Evolutionary conservation across 2,113 vertebrate species (phyloP).

Genomic region (Vulpes lagopus): DNA sequence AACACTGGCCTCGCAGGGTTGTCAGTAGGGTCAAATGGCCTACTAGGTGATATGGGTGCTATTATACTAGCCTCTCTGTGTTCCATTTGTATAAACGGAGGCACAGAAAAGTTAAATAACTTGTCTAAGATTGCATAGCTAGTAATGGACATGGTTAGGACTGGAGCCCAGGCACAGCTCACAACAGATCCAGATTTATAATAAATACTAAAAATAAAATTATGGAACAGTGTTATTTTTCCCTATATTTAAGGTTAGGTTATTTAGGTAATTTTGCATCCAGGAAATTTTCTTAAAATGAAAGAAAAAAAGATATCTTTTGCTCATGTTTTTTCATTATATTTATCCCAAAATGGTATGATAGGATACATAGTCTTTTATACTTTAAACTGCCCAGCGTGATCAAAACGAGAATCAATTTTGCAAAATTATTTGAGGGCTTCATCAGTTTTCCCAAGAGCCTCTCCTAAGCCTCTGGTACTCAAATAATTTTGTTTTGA

Average conservation of each 20-base stretch:
- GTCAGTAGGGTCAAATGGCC: not conserved
- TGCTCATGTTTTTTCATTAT: not conserved
- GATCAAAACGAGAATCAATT: slow-evolving; percentile 4
- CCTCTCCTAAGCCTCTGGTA: slow-evolving; percentile 33
- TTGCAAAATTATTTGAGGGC: slow-evolving; percentile 12
- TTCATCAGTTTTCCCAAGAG: slow-evolving; percentile 44
- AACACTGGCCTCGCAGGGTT: not conserved
- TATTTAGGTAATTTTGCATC: slow-evolving; percentile 34
- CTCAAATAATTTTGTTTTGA: slow-evolving; percentile 49
- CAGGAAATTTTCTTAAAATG: not conserved
- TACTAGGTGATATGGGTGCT: too few species aligned
- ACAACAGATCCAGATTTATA: not conserved
- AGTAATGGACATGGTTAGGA: not conserved
- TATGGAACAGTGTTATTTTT: not conserved
- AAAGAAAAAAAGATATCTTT: not conserved
- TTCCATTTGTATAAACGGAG: not conserved
- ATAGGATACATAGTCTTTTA: not conserved
- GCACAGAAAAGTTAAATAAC: not conserved
- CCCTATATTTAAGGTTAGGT: slow-evolving; percentile 1
- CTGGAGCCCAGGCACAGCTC: not conserved
- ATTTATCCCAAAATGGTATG: not conserved
- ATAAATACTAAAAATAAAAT: slow-evolving; percentile 18
- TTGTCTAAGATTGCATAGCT: not conserved
- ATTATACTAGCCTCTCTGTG: not conserved
- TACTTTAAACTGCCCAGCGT: slow-evolving; percentile 23